A percentile compares a stretch with the other conserved stretches of the same genome.
phyloP scores from a whole-genome alignment of 2,888 invertebrate species.

The Thecocarcelia acutangulata region DNA sequence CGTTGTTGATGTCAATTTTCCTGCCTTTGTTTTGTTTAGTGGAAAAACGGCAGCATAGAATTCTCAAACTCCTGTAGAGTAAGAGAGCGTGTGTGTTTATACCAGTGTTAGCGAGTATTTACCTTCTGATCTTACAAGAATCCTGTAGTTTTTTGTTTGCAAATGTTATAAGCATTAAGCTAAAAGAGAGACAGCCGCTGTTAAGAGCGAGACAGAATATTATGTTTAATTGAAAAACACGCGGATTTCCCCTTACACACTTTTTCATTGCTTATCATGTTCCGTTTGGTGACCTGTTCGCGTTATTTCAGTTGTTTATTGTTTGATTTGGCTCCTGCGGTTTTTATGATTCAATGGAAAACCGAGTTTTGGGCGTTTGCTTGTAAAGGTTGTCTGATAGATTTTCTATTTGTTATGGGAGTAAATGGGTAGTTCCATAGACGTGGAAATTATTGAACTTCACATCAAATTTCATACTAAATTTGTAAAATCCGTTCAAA shows the following conservation, averaged over 20 bases:
- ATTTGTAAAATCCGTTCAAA: too few species aligned
- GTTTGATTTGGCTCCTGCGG: conserved; percentile 58
- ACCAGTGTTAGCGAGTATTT: neutral
- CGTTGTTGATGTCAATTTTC: conserved; percentile 11
- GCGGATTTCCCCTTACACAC: conserved; percentile 53
- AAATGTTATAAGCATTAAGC: conserved; percentile 18
- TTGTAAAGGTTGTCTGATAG: conserved; percentile 65
- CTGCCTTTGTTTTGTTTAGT: conserved; percentile 29
- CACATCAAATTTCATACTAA: neutral
- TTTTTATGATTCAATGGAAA: conserved; percentile 72
- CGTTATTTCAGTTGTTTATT: conserved; percentile 36
- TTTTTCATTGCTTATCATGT: neutral
- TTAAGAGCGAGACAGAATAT: conserved; percentile 2
- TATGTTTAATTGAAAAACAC: conserved; percentile 12
- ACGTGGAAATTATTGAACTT: conserved; percentile 2
- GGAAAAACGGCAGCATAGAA: conserved; percentile 60
- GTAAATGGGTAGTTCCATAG: neutral
- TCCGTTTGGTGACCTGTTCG: conserved; percentile 52
- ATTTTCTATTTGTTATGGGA: conserved; percentile 59
- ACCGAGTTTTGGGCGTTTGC: conserved; percentile 49
- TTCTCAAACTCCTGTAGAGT: conserved; percentile 59
- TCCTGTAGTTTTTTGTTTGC: conserved; percentile 50
- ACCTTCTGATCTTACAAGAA: conserved; percentile 48
- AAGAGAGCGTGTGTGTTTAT: neutral
- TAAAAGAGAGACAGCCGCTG: neutral